Evolutionary conservation across 64 coral and sea anemone genomes (phyloP), one percentile per base, ranked within the genome.

Genomic region (Montipora cactus): DNA sequence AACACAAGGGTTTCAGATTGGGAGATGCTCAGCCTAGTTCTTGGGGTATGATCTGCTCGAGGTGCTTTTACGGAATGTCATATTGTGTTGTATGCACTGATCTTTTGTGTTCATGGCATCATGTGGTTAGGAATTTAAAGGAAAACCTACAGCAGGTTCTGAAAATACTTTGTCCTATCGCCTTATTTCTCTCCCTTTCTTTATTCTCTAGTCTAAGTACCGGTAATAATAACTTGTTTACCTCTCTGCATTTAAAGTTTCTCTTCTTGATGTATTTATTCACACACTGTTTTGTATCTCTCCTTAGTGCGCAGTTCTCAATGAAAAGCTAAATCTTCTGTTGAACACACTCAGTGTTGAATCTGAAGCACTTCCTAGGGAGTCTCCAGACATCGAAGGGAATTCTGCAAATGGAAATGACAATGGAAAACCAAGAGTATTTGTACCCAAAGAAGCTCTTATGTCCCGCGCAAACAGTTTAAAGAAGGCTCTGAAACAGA

Each of bases 401-500:
- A 87, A 78, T 20, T 72, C 69, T 79, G 89, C 58, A 9, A 90
- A 88, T 92, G 86, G 67, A 20, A 95, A 92, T 59, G 74, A 47
- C 12, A 92, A 85, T 76, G 95, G 89, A 22, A 98, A 92, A 70
- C 95, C 94, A 69, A 94, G 94, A 89, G 95, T 99, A 47, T 99
- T 99, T 72, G 98, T 99, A 5, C 95, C 98, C 19, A 86, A 89
- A 78, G 98, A 99, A 25, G 95, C 98, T 77, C 86, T 99, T 37
- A 96, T 96, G 98, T 99, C 98, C 15, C 87, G 98, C n/a, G 98
- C 98, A 44, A 99, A 99, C 67, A 99, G 98, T 51, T 68, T 99
- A 12, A 99, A 99, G 86, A 99, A 99, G 86, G 98, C 98, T 9
- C 75, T 99, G 0, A 91, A 96, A 66, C 98, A 99, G 74, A 99